A percentile compares a stretch with the other conserved stretches of the same genome.
Evolutionary conservation across 2,888 invertebrate genomes (phyloP).

Genomic region (Idaea dimidiata): DNA sequence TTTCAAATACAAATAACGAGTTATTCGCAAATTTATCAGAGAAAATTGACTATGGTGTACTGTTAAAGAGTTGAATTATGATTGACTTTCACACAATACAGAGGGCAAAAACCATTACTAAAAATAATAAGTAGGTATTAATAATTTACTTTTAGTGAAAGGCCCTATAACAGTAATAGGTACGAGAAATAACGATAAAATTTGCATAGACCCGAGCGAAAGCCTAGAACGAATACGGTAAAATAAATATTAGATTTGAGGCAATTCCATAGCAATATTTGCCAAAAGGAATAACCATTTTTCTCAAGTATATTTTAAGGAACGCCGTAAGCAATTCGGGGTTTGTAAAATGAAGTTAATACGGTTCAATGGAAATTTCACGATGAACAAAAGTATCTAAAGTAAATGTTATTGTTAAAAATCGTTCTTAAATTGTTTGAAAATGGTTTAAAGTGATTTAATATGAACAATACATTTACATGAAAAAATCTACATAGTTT

Average conservation of each 20-base stretch:
- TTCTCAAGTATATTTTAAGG: not conserved
- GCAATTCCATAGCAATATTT: slow-evolving; percentile 1
- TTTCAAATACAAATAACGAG: too few species aligned
- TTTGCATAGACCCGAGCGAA: not conserved
- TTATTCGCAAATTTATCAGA: too few species aligned
- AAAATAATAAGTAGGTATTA: not conserved
- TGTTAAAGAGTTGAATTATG: too few species aligned
- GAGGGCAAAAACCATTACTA: not conserved
- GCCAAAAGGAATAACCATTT: not conserved
- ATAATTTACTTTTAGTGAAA: slow-evolving; percentile 1
- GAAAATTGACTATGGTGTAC: too few species aligned
- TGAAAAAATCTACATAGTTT: too few species aligned
- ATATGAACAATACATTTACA: too few species aligned
- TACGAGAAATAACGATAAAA: not conserved
- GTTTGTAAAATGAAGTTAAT: not conserved
- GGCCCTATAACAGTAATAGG: not conserved
- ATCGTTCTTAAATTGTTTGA: not conserved
- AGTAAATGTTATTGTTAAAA: not conserved
- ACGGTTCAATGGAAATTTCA: not conserved
- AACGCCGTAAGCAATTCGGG: not conserved
- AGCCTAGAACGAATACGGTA: not conserved
- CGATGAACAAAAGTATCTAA: not conserved
- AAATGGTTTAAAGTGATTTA: not conserved
- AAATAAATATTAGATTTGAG: slow-evolving; percentile 1
- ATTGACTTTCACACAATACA: not conserved